phyloP scores from a whole-genome alignment of 2,888 invertebrate species.

The Chrysolina americana region DNA sequence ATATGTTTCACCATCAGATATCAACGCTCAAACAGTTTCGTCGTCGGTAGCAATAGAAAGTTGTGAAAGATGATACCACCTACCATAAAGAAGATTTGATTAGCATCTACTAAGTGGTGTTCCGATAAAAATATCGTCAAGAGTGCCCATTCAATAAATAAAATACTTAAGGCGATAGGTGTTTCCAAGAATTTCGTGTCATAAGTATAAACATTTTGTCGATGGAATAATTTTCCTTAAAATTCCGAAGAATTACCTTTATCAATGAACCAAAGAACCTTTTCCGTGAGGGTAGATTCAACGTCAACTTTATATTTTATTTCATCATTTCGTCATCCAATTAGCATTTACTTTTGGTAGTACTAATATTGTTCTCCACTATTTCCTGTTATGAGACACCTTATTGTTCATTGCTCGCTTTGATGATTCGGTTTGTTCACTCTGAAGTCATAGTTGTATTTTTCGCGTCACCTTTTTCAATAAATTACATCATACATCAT shows the following conservation, averaged over 20 bases:
- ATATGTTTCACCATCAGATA: constrained; percentile 24
- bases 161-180: no score
- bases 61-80: background rate
- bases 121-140: no score
- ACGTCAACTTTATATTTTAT: background rate
- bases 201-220: no score
- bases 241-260: no score
- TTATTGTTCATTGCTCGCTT: constrained; percentile 21
- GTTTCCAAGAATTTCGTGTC: no score
- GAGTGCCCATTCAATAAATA: no score
- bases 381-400: background rate
- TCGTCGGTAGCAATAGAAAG: background rate
- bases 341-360: background rate
- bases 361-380: background rate
- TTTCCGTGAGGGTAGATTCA: no score
- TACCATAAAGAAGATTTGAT: background rate
- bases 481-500: constrained; percentile 15
- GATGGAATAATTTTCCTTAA: no score
- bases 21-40: constrained; percentile 10
- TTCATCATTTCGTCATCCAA: background rate
- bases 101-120: no score
- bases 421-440: background rate
- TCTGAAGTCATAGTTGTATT: background rate
- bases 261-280: no score
- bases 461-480: background rate